Percentiles rank a stretch among this genome's conserved stretches.
Conservation (phyloP, 2,797 vertebrate genomes). For the Dallia pectoralis region DNA sequence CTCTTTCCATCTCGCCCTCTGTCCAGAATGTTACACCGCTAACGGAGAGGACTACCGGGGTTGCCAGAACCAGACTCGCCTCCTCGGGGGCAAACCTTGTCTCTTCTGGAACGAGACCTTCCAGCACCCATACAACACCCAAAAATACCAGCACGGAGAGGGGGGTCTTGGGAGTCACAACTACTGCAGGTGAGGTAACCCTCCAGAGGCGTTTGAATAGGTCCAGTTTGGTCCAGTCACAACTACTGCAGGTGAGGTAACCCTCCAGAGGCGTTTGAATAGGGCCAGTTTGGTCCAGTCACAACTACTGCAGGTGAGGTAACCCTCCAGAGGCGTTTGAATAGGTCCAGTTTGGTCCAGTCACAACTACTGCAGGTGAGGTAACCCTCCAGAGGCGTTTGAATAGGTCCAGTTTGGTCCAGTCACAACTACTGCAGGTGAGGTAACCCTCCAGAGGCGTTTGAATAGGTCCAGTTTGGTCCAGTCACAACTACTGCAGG, state of each 20-base stretch:
- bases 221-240: too few species aligned
- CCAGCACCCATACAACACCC: constrained; percentile 94
- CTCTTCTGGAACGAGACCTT: constrained; percentile 98
- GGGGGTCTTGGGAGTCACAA: constrained; percentile 94
- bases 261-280: neutral
- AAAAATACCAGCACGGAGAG: constrained; percentile 93
- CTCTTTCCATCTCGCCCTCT: constrained; percentile 38
- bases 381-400: neutral
- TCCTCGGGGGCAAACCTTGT: constrained; percentile 87
- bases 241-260: constrained; percentile 92
- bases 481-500: too few species aligned
- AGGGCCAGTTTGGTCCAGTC: too few species aligned
- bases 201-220: too few species aligned
- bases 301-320: too few species aligned
- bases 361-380: too few species aligned
- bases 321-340: neutral
- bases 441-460: constrained; percentile 1
- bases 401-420: too few species aligned
- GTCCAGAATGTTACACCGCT: constrained; percentile 92
- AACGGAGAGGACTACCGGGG: constrained; percentile 95
- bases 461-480: too few species aligned
- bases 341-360: too few species aligned
- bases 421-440: too few species aligned
- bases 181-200: constrained; percentile 90
- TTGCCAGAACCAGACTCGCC: constrained; percentile 89